phyloP scores from a whole-genome alignment of 1,140 invertebrate species.

The Brachionus calyciflorus region DNA sequence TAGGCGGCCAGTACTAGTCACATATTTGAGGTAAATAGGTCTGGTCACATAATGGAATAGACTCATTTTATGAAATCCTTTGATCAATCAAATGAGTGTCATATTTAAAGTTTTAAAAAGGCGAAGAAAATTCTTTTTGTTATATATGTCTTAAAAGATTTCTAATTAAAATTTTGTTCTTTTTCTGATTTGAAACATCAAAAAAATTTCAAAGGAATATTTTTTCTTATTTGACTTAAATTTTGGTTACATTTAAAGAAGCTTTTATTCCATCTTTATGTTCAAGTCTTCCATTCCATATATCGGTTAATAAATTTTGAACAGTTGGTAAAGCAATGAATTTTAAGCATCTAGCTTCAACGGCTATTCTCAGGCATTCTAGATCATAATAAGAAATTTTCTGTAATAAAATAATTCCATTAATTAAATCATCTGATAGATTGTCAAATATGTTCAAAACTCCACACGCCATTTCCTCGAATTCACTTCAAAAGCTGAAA shows the following conservation, averaged over 20 bases:
- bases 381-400: constrained; percentile 45
- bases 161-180: no score
- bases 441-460: constrained; percentile 52
- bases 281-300: constrained; percentile 37
- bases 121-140: no score
- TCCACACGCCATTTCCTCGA: constrained; percentile 53
- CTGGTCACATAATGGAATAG: no score
- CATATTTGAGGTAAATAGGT: no score
- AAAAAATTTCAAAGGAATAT: neutral
- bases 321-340: constrained; percentile 28
- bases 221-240: neutral
- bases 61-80: no score
- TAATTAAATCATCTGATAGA: constrained; percentile 41
- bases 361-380: constrained; percentile 25
- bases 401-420: constrained; percentile 31
- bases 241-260: neutral
- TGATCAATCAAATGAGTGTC: no score
- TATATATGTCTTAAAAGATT: no score
- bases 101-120: no score
- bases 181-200: no score
- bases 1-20: no score
- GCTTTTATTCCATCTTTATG: constrained; percentile 3
- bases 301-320: constrained; percentile 40
- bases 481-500: constrained; percentile 50
- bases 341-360: constrained; percentile 27